phyloP scores from a whole-genome alignment of 1,140 invertebrate species.

The Nilaparvata lugens region DNA sequence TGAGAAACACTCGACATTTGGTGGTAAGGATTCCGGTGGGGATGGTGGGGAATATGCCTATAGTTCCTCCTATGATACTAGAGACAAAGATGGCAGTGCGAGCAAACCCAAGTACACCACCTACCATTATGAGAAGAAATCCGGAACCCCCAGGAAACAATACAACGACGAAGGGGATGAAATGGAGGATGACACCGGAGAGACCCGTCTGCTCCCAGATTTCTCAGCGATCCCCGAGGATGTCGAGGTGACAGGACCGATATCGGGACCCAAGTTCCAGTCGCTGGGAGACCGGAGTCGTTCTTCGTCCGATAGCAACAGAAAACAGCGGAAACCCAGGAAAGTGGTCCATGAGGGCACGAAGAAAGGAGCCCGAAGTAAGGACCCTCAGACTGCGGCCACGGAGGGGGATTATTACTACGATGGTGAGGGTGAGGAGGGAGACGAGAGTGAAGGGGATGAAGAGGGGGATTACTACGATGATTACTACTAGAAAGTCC shows the following conservation, averaged over 20 bases:
- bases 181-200: neutral
- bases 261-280: conserved; percentile 2
- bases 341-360: neutral
- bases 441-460: neutral
- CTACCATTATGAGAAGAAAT: conserved; percentile 13
- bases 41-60: conserved; percentile 29
- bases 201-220: neutral
- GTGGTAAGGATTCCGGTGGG: conserved; percentile 34
- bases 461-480: conserved; percentile 6
- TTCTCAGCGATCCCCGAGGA: neutral
- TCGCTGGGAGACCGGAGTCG: neutral
- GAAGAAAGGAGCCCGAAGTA: neutral
- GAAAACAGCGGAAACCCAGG: neutral
- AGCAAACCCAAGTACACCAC: conserved; percentile 10
- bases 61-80: conserved; percentile 13
- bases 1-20: conserved; percentile 52
- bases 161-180: conserved; percentile 5
- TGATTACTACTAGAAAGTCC: conserved; percentile 2
- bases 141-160: conserved; percentile 8
- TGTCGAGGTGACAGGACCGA: neutral
- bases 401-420: conserved; percentile 11
- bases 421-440: conserved; percentile 1
- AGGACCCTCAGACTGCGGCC: conserved; percentile 5
- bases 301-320: no score
- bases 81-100: conserved; percentile 18